phyloP scores from a whole-genome alignment of 2,797 vertebrate species.

The Erpetoichthys calabaricus region DNA sequence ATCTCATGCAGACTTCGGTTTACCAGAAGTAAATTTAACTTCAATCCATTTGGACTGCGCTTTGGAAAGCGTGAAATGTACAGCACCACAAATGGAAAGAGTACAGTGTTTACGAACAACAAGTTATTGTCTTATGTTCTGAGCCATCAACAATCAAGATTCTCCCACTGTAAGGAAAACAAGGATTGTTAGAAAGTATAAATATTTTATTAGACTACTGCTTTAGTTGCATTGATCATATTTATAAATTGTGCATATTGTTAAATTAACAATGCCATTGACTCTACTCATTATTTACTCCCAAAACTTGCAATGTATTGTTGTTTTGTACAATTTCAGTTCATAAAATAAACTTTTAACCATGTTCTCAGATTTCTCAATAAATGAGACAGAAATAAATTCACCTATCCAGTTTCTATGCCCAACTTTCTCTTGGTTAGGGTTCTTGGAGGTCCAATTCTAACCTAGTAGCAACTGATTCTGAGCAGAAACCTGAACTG shows the following conservation, averaged over 20 bases:
- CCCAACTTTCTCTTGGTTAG: background rate
- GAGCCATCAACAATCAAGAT: constrained; percentile 28
- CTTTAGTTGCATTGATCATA: background rate
- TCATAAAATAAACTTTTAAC: too few species aligned
- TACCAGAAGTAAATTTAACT: constrained; percentile 56
- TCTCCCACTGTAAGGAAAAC: constrained; percentile 6
- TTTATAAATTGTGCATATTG: too few species aligned
- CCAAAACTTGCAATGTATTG: too few species aligned
- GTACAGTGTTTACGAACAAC: constrained; percentile 16
- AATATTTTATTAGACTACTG: background rate
- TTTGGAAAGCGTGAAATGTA: constrained; percentile 50
- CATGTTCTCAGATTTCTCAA: background rate
- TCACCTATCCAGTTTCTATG: background rate
- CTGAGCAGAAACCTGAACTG: too few species aligned
- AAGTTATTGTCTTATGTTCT: constrained; percentile 24
- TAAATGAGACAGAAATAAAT: background rate
- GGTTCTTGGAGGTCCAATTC: too few species aligned
- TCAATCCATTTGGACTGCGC: constrained; percentile 60
- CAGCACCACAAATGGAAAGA: constrained; percentile 14
- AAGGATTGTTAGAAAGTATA: background rate
- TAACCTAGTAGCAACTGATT: too few species aligned
- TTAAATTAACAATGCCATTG: too few species aligned
- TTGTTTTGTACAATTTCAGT: too few species aligned
- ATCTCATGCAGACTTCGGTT: constrained; percentile 47
- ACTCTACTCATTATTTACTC: too few species aligned